These are phyloP conservation scores for Peromyscus nudipes DNA, from an alignment of 2,797 vertebrate genomes.

Conservation along the genomic window DNA sequence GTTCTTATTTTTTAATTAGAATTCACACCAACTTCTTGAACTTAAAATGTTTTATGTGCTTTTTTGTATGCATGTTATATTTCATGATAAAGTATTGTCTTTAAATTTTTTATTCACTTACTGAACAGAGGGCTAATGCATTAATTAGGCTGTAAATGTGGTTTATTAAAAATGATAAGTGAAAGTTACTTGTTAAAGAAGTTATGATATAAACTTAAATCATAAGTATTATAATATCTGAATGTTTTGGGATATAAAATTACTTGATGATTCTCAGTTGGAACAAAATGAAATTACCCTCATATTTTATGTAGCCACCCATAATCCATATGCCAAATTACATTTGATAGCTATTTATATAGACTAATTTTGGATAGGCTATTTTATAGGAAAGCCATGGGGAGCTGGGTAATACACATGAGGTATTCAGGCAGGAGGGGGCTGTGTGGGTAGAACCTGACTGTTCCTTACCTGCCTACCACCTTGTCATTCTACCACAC, in stretches of 20 bases:
- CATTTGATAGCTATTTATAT: neutral
- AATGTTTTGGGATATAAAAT: neutral
- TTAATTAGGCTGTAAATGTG: neutral
- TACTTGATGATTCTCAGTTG: neutral
- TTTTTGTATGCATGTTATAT: neutral
- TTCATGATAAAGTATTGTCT: constrained; percentile 16
- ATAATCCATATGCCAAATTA: neutral
- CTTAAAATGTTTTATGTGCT: constrained; percentile 8
- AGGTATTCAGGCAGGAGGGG: neutral
- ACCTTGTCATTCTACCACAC: neutral
- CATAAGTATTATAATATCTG: neutral
- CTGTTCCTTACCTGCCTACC: no score
- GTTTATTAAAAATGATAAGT: constrained; percentile 36
- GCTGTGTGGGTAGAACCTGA: neutral
- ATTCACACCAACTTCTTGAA: neutral
- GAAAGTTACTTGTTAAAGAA: neutral
- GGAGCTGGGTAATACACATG: no score
- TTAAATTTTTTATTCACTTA: neutral
- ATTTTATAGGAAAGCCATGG: neutral
- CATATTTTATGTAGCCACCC: neutral
- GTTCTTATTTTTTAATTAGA: neutral
- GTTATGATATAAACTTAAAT: neutral
- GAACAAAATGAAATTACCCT: neutral
- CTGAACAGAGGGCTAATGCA: neutral
- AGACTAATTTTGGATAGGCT: neutral